Conservation (phyloP, 64 coral and sea anemone genomes). For the Actinia equina region DNA sequence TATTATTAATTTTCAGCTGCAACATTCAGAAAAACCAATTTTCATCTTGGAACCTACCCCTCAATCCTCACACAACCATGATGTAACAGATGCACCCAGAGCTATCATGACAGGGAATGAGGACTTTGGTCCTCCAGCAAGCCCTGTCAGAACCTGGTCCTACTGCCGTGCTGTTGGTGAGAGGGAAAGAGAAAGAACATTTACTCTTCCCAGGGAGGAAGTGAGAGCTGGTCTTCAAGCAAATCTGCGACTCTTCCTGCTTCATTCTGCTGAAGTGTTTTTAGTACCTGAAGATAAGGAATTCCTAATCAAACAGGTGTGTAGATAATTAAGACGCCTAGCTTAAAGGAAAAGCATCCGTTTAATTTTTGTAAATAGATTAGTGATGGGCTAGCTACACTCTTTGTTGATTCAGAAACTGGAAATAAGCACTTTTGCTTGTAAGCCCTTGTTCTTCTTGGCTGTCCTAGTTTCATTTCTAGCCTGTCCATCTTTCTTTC, state of each 20-base stretch:
- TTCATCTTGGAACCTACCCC: conserved; percentile 69
- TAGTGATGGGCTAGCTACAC: too few relatives aligned
- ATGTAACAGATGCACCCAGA: conserved; percentile 37
- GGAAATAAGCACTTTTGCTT: too few relatives aligned
- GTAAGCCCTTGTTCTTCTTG: neutral
- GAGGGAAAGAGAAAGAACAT: conserved; percentile 46
- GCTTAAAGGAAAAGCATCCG: too few relatives aligned
- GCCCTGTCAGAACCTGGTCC: conserved; percentile 64
- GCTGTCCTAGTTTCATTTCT: neutral
- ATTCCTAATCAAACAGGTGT: conserved; percentile 74
- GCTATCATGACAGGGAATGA: conserved; percentile 13
- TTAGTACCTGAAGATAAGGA: conserved; percentile 56
- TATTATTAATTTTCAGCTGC: neutral
- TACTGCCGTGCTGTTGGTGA: conserved; percentile 41
- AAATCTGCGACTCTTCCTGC: conserved; percentile 79
- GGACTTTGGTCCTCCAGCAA: conserved; percentile 35
- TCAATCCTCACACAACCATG: neutral
- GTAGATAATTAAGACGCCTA: neutral
- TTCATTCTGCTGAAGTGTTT: conserved; percentile 85
- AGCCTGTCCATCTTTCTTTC: neutral
- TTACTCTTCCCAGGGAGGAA: conserved; percentile 60
- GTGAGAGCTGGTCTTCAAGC: conserved; percentile 93
- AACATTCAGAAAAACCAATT: conserved; percentile 68
- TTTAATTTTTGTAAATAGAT: too few relatives aligned
- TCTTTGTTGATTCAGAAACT: too few relatives aligned